A percentile compares a stretch with the other conserved stretches of the same genome.
Evolutionary conservation across 2,888 invertebrate species (phyloP).

Genomic region (Marasmarcha lunaedactyla): DNA sequence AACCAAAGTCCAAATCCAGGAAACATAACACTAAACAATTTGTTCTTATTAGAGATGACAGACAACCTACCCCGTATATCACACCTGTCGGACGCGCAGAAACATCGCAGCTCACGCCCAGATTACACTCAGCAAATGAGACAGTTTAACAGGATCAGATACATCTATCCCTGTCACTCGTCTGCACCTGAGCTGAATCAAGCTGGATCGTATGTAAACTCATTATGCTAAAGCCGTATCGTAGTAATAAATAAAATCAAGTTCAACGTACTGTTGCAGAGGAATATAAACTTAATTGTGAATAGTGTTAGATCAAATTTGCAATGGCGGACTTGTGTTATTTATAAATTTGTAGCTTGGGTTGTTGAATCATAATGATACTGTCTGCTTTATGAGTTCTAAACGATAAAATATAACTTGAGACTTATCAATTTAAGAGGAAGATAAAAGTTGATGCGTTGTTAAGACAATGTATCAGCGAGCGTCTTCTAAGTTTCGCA

Average conservation of each 20-base stretch:
- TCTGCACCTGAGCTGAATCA: background rate
- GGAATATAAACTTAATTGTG: background rate
- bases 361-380: too few species aligned
- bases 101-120: too few species aligned
- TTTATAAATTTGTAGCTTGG: too few species aligned
- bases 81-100: background rate
- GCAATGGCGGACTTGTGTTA: too few species aligned
- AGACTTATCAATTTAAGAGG: too few species aligned
- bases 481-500: too few species aligned
- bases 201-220: background rate
- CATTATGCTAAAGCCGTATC: background rate
- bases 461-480: too few species aligned
- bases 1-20: too few species aligned
- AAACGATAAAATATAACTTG: too few species aligned
- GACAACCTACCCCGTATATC: background rate
- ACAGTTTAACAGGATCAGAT: background rate
- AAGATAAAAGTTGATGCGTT: too few species aligned
- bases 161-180: background rate
- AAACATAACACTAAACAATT: background rate
- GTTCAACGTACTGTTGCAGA: background rate
- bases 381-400: too few species aligned
- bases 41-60: slow-evolving; percentile 1
- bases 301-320: too few species aligned
- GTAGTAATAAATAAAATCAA: slow-evolving; percentile 1
- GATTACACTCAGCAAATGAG: background rate